Percentiles rank a stretch among this genome's conserved stretches.
These are phyloP conservation scores for Epirrhoe tristata DNA, from an alignment of 2,888 invertebrate genomes.

Conservation along the genomic window DNA sequence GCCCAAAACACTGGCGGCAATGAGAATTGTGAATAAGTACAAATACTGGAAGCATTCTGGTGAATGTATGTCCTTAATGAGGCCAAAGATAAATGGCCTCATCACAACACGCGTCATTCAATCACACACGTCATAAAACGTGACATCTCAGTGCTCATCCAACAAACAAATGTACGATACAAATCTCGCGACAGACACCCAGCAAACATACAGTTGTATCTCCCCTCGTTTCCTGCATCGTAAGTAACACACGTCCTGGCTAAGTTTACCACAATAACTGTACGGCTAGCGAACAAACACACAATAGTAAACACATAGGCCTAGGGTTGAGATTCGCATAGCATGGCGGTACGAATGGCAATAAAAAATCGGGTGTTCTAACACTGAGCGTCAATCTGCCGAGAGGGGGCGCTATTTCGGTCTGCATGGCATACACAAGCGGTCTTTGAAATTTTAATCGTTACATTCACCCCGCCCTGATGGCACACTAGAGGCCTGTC, in stretches of 20 bases:
- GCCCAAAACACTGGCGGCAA: too few species aligned
- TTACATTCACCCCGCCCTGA: constrained; percentile 80
- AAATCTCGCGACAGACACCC: constrained; percentile 72
- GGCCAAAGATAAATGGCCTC: constrained; percentile 42
- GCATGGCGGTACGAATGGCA: constrained; percentile 43
- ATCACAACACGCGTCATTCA: constrained; percentile 55
- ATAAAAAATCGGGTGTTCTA: constrained; percentile 56
- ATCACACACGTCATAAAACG: constrained; percentile 61
- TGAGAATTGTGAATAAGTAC: not conserved
- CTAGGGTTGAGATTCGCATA: constrained; percentile 63
- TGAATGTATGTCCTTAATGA: constrained; percentile 43
- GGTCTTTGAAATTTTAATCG: constrained; percentile 84
- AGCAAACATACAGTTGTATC: constrained; percentile 68
- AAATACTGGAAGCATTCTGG: constrained; percentile 6
- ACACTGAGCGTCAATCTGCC: constrained; percentile 69
- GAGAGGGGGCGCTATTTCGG: constrained; percentile 79
- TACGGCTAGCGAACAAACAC: constrained; percentile 42
- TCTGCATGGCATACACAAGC: constrained; percentile 74
- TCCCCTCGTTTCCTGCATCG: constrained; percentile 80
- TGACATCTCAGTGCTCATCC: constrained; percentile 62
- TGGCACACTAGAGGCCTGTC: constrained; percentile 72
- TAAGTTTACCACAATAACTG: constrained; percentile 60
- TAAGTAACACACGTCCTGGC: constrained; percentile 72
- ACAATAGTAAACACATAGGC: constrained; percentile 39
- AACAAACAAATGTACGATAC: constrained; percentile 68